Evolutionary conservation across 1,140 invertebrate genomes (phyloP).

Genomic region (Euschistus heros): DNA sequence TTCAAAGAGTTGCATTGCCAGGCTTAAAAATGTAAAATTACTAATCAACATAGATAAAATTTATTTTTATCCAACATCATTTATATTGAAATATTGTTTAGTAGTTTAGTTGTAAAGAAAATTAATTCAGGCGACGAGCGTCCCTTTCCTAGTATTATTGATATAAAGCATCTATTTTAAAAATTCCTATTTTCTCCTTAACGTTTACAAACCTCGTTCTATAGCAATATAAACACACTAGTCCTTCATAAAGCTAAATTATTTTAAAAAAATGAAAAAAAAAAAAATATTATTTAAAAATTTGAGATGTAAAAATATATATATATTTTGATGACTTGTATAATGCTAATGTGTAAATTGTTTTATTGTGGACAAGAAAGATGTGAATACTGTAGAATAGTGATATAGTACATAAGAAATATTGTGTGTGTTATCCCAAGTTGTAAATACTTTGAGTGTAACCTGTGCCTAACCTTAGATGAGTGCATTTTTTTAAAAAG

Average conservation of each 20-base stretch:
- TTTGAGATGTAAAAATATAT: conserved; percentile 1
- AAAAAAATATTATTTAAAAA: not conserved
- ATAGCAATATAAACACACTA: not conserved
- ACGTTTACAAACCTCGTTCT: not conserved
- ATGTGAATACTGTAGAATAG: conserved; percentile 7
- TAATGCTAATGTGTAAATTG: not conserved
- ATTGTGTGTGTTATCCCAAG: not conserved
- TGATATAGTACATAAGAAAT: not conserved
- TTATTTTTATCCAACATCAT: no score
- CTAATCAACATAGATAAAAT: no score
- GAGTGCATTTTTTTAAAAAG: conserved; percentile 4
- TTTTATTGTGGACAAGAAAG: not conserved
- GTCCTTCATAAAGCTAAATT: not conserved
- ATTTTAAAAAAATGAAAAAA: not conserved
- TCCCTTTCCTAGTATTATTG: no score
- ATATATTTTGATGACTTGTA: conserved; percentile 10
- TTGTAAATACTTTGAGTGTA: conserved; percentile 5
- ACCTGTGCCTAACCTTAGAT: conserved; percentile 12
- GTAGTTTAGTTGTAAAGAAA: no score
- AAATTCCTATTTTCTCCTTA: not conserved
- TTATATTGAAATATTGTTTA: no score
- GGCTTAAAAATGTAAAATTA: no score
- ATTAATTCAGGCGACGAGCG: no score
- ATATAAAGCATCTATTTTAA: not conserved
- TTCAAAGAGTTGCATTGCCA: no score